Percentiles rank a stretch among this genome's conserved stretches.
These are phyloP conservation scores for Tyrannus savana DNA, from an alignment of 2,113 vertebrate genomes.

Conservation along the genomic window DNA sequence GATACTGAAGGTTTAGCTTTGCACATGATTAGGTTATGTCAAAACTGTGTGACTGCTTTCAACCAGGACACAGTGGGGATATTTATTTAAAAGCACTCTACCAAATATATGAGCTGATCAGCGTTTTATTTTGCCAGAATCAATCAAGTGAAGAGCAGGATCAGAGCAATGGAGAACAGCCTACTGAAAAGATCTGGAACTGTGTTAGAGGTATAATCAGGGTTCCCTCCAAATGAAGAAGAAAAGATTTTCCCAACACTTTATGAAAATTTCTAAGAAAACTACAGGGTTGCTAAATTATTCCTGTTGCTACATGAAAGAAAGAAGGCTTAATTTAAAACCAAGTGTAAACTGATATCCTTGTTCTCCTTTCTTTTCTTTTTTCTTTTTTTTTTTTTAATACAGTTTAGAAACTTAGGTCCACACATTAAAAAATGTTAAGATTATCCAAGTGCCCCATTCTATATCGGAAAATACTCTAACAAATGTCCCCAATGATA, in stretches of 20 bases:
- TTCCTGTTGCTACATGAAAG: constrained; percentile 55
- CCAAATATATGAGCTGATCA: not conserved
- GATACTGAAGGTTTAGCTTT: constrained; percentile 21
- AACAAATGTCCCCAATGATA: not conserved
- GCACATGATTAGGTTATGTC: not conserved
- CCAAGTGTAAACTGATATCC: constrained; percentile 48
- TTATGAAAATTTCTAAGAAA: constrained; percentile 65
- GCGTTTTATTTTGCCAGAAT: constrained; percentile 37
- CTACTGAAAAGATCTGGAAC: constrained; percentile 21
- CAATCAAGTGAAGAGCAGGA: not conserved
- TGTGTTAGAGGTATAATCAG: constrained; percentile 58
- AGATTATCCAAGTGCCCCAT: not conserved
- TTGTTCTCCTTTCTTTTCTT: not conserved
- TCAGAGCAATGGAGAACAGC: constrained; percentile 21
- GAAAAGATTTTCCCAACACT: constrained; percentile 42
- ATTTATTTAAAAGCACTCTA: constrained; percentile 27
- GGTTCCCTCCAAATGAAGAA: constrained; percentile 42
- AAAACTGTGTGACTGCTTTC: constrained; percentile 12
- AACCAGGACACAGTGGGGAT: not conserved
- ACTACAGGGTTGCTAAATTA: constrained; percentile 55
- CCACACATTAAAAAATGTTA: not conserved
- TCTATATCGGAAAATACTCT: not conserved
- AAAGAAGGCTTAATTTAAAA: constrained; percentile 57
- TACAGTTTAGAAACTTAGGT: constrained; percentile 47
- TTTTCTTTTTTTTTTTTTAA: not conserved